Conservation (phyloP, 2,888 invertebrate genomes). For the Dilophus febrilis region DNA sequence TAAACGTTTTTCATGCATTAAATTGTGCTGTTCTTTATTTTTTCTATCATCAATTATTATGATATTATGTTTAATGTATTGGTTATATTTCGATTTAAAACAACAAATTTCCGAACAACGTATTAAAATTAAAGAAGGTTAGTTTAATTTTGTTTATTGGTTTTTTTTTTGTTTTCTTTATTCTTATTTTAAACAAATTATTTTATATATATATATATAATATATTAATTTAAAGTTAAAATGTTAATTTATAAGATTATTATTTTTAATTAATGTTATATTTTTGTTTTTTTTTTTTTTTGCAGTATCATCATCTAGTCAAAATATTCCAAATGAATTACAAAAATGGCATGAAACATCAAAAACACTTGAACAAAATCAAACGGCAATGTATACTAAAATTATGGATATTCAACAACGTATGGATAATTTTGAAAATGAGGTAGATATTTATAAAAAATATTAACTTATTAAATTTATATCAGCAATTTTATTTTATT, state of each 20-base stretch:
- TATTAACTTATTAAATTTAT: neutral
- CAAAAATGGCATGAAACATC: conserved; percentile 55
- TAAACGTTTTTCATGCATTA: conserved; percentile 21
- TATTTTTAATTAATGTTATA: neutral
- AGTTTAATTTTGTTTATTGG: conserved; percentile 1
- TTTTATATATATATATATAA: neutral
- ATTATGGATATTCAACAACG: conserved; percentile 39
- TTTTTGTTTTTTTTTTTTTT: conserved; percentile 6
- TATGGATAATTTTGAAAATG: conserved; percentile 34
- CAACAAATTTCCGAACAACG: conserved; percentile 26
- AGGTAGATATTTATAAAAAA: conserved; percentile 21
- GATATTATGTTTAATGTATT: conserved; percentile 24
- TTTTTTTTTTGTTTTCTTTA: neutral
- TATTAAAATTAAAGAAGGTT: conserved; percentile 28
- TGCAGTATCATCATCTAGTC: conserved; percentile 47
- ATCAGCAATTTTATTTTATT: neutral
- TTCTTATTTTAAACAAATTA: neutral
- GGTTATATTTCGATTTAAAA: conserved; percentile 27
- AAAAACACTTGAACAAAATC: conserved; percentile 47
- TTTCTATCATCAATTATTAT: conserved; percentile 20
- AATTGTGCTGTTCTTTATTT: conserved; percentile 23
- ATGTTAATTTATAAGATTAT: neutral
- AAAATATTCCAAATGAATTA: conserved; percentile 48
- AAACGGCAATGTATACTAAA: conserved; percentile 39
- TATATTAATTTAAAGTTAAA: neutral